phyloP scores from a whole-genome alignment of 2,797 vertebrate species.

The Furcifer pardalis region DNA sequence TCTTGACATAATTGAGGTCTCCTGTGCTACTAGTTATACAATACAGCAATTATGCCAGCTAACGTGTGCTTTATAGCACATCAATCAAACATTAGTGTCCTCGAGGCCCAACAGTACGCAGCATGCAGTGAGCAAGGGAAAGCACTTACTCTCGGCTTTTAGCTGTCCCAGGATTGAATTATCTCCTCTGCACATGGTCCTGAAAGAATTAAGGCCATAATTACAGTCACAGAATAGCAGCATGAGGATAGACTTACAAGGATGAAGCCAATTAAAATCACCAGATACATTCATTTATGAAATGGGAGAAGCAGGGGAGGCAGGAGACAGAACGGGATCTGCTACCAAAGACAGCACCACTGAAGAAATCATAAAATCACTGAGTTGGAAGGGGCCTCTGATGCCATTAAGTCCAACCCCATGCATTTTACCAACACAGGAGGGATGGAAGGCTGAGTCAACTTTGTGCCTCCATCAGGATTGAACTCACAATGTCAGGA shows the following conservation, averaged over 20 bases:
- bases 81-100: slow-evolving; percentile 10
- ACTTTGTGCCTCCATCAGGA: too few species aligned
- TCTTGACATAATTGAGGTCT: slow-evolving; percentile 7
- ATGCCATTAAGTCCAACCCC: too few species aligned
- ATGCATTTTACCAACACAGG: too few species aligned
- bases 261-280: slow-evolving; percentile 32
- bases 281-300: slow-evolving; percentile 19
- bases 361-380: too few species aligned
- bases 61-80: accelerated
- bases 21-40: background rate
- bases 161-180: slow-evolving; percentile 94
- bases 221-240: background rate
- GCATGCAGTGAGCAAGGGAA: slow-evolving; percentile 17
- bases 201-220: slow-evolving; percentile 69
- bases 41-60: background rate
- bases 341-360: background rate
- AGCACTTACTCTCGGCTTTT: slow-evolving; percentile 86
- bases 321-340: background rate
- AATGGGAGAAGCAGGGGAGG: background rate
- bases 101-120: background rate
- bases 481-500: too few species aligned
- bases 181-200: slow-evolving; percentile 95
- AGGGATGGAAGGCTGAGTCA: too few species aligned
- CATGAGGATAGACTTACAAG: background rate
- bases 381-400: too few species aligned